Conservation (phyloP, 2,888 invertebrate species). For the Cantharis lateralis region DNA sequence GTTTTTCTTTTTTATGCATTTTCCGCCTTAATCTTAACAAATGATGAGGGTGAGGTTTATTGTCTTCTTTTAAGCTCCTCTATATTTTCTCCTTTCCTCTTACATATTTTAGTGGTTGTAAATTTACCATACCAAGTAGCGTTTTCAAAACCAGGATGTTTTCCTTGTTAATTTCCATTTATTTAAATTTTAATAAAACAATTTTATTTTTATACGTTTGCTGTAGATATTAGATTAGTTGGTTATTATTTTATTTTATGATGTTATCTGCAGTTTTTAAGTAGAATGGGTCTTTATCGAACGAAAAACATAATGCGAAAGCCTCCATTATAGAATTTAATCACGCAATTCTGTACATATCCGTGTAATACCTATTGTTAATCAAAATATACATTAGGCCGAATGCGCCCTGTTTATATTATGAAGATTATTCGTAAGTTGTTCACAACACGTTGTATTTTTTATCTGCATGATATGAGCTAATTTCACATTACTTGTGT, state of each 20-base stretch:
- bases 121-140: not conserved
- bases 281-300: not conserved
- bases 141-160: not conserved
- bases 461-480: not conserved
- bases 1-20: not conserved
- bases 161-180: not conserved
- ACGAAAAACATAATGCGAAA: conserved; percentile 1
- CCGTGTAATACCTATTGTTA: not conserved
- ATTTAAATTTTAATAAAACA: not conserved
- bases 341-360: conserved; percentile 10
- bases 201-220: not conserved
- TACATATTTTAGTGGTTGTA: not conserved
- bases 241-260: conserved; percentile 1
- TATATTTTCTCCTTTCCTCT: not conserved
- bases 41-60: not conserved
- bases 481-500: not conserved
- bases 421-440: not conserved
- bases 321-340: conserved; percentile 4
- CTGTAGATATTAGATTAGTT: conserved; percentile 1
- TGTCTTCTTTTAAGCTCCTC: not conserved
- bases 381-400: conserved; percentile 1
- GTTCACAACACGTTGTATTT: not conserved
- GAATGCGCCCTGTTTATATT: not conserved
- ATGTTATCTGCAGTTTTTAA: not conserved
- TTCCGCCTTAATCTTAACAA: not conserved